phyloP scores from a whole-genome alignment of 2,797 vertebrate genomes.

The Graptemys geographica region DNA sequence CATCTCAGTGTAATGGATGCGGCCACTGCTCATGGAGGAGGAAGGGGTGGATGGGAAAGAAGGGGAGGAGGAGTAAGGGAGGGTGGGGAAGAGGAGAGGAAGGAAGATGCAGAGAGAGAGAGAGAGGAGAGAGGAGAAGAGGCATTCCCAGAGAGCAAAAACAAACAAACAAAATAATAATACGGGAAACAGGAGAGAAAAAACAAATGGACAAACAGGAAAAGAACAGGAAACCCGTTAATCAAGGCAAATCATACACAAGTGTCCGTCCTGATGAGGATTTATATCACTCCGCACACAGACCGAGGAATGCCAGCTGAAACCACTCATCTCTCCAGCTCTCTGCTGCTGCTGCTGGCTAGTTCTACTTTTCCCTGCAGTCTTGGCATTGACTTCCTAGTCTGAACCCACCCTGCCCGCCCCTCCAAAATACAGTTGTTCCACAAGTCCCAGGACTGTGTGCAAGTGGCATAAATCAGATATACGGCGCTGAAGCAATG shows the following conservation, averaged over 20 bases:
- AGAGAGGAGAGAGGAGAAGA: conserved; percentile 65
- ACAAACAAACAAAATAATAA: conserved; percentile 70
- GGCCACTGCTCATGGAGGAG: conserved; percentile 92
- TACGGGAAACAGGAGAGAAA: conserved; percentile 81
- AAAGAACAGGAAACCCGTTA: conserved; percentile 90
- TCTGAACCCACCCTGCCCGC: conserved; percentile 22
- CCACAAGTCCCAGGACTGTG: conserved; percentile 83
- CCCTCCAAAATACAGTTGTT: conserved; percentile 53
- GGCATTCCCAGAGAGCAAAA: conserved; percentile 83
- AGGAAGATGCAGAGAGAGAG: conserved; percentile 63
- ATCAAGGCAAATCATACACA: conserved; percentile 86
- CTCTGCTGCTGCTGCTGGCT: conserved; percentile 42
- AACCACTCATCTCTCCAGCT: conserved; percentile 48
- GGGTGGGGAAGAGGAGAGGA: conserved; percentile 80
- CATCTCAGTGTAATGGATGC: conserved; percentile 99
- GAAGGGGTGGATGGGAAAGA: conserved; percentile 42
- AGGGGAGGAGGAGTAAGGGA: conserved; percentile 58
- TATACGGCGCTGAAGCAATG: conserved; percentile 80
- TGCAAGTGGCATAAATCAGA: conserved; percentile 84
- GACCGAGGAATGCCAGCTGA: conserved; percentile 74
- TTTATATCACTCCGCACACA: conserved; percentile 86
- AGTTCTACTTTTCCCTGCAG: conserved; percentile 21
- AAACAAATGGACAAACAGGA: conserved; percentile 87
- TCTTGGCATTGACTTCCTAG: background rate
- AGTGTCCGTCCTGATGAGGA: conserved; percentile 80